Evolutionary conservation across 2,113 vertebrate species (phyloP).

Genomic region (Cyphomyrus plagiostoma): DNA sequence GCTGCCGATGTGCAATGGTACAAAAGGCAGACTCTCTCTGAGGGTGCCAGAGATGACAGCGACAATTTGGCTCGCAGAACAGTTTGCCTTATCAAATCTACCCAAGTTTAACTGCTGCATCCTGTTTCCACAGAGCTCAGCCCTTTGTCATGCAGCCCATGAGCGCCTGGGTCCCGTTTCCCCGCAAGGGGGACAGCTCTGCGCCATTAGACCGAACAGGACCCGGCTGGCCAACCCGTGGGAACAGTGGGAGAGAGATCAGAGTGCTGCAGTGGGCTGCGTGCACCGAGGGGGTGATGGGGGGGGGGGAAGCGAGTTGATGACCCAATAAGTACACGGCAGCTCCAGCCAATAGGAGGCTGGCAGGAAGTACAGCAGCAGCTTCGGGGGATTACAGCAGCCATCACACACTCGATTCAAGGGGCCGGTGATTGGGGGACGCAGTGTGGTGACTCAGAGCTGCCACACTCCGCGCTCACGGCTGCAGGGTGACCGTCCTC

Average conservation of each 20-base stretch:
- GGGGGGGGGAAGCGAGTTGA: neutral
- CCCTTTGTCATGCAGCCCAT: neutral
- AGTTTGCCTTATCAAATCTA: conserved; percentile 33
- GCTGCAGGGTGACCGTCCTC: neutral
- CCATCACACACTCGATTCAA: neutral
- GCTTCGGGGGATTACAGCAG: neutral
- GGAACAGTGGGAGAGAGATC: neutral
- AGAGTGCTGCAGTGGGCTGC: neutral
- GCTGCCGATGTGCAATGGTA: conserved; percentile 21
- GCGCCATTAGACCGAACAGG: neutral
- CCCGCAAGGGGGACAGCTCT: neutral
- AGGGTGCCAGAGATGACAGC: conserved; percentile 25
- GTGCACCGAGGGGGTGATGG: neutral
- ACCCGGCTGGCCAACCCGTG: neutral
- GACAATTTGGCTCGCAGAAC: conserved; percentile 38
- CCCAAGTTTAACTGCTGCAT: conserved; percentile 35
- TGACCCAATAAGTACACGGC: neutral
- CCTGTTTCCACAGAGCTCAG: conserved; percentile 13
- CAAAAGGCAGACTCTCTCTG: conserved; percentile 34
- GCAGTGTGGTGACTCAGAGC: neutral
- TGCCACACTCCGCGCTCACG: neutral
- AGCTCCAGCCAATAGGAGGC: neutral
- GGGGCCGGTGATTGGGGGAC: neutral
- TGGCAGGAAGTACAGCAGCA: neutral
- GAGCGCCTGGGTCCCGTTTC: neutral